Evolutionary conservation across 2,797 vertebrate species (phyloP), one percentile per base, ranked within the genome.

Genomic region (Rhinogobio ventralis): DNA sequence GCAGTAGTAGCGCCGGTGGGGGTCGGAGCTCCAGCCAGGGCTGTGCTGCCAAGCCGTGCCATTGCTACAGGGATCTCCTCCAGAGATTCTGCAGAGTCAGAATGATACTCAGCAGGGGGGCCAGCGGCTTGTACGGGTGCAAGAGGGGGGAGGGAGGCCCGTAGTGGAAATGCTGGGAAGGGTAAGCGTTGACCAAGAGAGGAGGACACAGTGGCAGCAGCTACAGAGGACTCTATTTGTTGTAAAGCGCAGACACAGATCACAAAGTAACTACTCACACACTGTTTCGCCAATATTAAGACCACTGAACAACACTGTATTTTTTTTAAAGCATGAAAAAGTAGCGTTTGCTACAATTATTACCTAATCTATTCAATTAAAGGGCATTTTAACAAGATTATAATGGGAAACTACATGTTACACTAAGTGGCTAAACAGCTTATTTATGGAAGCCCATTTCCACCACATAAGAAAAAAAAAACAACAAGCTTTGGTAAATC

Each of bases 11-110:
- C 76, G 17, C 57, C 85, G 67, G 73, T 78, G 86, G 28, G 77
- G 6, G 13, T 88, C 85, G 51, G 85, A 80, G 71, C 33, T 46
- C 88, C 81, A 0, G 87, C 94, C 83, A 92, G 88, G 11, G 96
- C 93, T 0, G 92, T 91, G 23, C 96, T 98, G 89, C 97, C 97
- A 62, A 97, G 94, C 76, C 86, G 92, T 53, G 95, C 96, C 93
- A 97, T 91, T 8, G 93, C 95, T 92, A 98, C 96, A 0, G 97
- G 97, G 81, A 97, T 97, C 93, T 98, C 97, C 86, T 98, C 96
- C 95, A 97, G 90, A 77, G 97, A 97, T 89, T 98, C 96, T 0
- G 96, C 95, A 0, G 96, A 98, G 89, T 97, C 95, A 0, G 97
- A 97, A 89, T 96, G 96, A 94, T 95, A 97, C 83, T 97, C 95